Conservation (phyloP, 1,140 invertebrate genomes). For the Solenopsis invicta region DNA sequence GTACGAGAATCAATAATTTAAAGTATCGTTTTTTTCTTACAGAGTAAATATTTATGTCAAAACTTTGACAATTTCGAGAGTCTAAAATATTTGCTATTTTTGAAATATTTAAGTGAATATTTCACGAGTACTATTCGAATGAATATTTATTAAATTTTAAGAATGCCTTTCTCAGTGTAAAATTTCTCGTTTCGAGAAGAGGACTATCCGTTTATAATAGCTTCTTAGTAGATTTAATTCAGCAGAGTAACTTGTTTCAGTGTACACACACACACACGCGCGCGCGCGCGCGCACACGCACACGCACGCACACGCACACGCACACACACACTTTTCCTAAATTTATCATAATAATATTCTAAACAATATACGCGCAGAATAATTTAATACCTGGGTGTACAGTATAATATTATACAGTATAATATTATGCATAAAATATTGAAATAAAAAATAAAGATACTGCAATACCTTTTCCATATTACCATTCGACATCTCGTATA, state of each 20-base stretch:
- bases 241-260: neutral
- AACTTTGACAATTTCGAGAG: too few relatives aligned
- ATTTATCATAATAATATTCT: neutral
- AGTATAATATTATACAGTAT: neutral
- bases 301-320: too few relatives aligned
- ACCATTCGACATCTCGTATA: neutral
- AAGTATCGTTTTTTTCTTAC: too few relatives aligned
- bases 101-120: too few relatives aligned
- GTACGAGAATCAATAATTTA: too few relatives aligned
- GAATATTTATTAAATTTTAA: too few relatives aligned
- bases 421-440: neutral
- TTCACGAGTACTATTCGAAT: too few relatives aligned
- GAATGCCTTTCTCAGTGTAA: neutral
- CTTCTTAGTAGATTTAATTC: neutral
- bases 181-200: neutral
- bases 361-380: neutral
- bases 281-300: too few relatives aligned
- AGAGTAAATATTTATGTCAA: too few relatives aligned
- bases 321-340: too few relatives aligned
- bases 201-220: neutral
- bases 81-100: too few relatives aligned
- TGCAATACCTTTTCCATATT: neutral
- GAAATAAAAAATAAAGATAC: constrained; percentile 3
- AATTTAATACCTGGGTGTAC: neutral
- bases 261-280: too few relatives aligned